Percentiles rank a stretch among this genome's conserved stretches.
phyloP scores from a whole-genome alignment of 2,888 invertebrate genomes.

The Coenonympha arcania region DNA sequence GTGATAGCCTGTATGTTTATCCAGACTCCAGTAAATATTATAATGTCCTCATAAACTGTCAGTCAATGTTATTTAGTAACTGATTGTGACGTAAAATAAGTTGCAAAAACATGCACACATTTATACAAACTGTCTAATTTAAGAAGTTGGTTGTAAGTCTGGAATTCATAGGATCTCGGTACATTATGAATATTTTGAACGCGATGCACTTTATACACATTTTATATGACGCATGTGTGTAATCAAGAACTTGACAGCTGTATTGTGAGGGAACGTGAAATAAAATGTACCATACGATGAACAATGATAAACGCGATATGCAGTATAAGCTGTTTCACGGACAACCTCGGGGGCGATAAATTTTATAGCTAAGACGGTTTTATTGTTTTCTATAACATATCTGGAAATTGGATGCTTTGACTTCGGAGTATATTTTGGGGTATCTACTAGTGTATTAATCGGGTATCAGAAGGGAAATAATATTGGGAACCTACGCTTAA shows the following conservation, averaged over 20 bases:
- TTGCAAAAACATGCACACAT: no score
- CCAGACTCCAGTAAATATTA: no score
- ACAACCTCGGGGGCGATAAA: conserved; percentile 33
- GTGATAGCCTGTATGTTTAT: no score
- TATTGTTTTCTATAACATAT: conserved; percentile 9
- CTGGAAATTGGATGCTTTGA: conserved; percentile 7
- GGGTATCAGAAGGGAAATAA: not conserved
- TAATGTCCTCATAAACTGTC: no score
- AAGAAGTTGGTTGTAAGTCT: no score
- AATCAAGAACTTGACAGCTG: conserved; percentile 8
- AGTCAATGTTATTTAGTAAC: no score
- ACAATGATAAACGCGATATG: conserved; percentile 32
- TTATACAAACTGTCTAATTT: no score
- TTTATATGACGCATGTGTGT: conserved; percentile 8
- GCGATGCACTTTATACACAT: conserved; percentile 8
- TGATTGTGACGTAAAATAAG: no score
- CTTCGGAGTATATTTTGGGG: conserved; percentile 4
- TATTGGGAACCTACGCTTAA: no score
- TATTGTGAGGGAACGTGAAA: conserved; percentile 21
- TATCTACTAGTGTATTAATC: not conserved
- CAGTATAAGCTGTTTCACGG: conserved; percentile 33
- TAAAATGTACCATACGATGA: conserved; percentile 31
- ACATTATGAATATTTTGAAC: not conserved
- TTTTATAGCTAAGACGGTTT: conserved; percentile 26
- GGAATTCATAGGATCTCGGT: no score